These are phyloP conservation scores for Craseonycteris thonglongyai DNA, from an alignment of 2,113 vertebrate genomes.

Conservation along the genomic window DNA sequence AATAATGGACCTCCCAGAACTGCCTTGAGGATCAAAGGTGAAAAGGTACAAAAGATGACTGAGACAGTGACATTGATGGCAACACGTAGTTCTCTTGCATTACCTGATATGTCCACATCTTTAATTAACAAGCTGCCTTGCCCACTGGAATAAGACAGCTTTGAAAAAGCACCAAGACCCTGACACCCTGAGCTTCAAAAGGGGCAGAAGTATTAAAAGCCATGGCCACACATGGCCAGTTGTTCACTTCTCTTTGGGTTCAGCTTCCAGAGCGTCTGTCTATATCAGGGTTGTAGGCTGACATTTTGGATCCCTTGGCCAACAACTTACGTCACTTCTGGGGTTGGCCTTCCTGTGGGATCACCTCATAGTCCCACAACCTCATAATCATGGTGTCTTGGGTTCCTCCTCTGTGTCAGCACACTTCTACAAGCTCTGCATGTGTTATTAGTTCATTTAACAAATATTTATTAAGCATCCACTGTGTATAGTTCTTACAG, in stretches of 20 bases:
- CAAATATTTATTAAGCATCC: neutral
- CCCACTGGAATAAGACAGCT: neutral
- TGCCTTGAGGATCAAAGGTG: neutral
- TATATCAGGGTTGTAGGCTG: neutral
- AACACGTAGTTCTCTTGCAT: neutral
- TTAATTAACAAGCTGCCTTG: neutral
- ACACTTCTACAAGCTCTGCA: neutral
- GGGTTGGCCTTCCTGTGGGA: neutral
- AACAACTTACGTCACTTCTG: neutral
- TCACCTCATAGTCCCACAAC: neutral
- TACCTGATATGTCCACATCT: neutral
- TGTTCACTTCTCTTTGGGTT: neutral
- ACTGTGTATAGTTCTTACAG: neutral
- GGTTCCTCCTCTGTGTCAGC: neutral
- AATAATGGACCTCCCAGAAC: neutral
- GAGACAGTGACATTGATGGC: rapidly evolving
- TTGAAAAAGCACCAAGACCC: neutral
- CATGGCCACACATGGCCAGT: neutral
- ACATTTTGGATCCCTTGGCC: neutral
- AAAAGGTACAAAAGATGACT: neutral
- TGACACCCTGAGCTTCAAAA: neutral
- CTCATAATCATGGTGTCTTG: neutral
- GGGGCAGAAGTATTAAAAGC: neutral
- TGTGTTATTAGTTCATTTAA: neutral
- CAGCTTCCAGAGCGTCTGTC: neutral